Conservation (phyloP, 1,140 invertebrate genomes). For the Akabosia matsudoensis region DNA sequence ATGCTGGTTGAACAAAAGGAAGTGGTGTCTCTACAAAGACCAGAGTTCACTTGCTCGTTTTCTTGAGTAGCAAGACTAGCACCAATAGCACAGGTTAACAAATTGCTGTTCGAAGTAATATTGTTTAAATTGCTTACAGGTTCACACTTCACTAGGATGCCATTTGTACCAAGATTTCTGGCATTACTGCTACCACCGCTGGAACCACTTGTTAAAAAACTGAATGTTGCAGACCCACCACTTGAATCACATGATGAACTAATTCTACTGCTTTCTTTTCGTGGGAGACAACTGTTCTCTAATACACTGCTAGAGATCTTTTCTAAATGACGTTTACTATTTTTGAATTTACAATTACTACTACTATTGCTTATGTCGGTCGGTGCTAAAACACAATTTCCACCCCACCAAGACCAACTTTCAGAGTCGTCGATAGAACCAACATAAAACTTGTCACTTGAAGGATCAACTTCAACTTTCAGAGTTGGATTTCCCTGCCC, state of each 20-base stretch:
- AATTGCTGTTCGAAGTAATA: neutral
- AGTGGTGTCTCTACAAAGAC: neutral
- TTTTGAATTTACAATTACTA: neutral
- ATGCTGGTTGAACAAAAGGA: slow-evolving; percentile 10
- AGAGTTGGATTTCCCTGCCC: neutral
- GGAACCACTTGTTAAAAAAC: neutral
- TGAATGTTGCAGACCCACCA: neutral
- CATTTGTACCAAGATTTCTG: slow-evolving; percentile 4
- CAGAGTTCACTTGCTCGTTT: neutral
- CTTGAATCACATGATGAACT: neutral
- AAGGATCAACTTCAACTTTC: neutral
- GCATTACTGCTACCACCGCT: slow-evolving; percentile 6
- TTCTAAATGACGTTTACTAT: neutral
- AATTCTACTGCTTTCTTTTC: neutral
- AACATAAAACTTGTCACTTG: neutral
- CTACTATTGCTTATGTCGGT: neutral
- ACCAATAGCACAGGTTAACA: neutral
- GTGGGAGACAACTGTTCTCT: neutral
- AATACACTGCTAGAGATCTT: neutral
- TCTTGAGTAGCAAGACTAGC: slow-evolving; percentile 16
- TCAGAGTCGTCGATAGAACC: slow-evolving; percentile 17
- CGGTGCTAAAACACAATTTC: neutral
- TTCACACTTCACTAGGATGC: slow-evolving; percentile 5
- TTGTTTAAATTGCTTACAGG: neutral
- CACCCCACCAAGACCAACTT: slow-evolving; percentile 26